These are phyloP conservation scores for Pachypeltis micranthus DNA, from an alignment of 1,140 invertebrate species.

Conservation along the genomic window DNA sequence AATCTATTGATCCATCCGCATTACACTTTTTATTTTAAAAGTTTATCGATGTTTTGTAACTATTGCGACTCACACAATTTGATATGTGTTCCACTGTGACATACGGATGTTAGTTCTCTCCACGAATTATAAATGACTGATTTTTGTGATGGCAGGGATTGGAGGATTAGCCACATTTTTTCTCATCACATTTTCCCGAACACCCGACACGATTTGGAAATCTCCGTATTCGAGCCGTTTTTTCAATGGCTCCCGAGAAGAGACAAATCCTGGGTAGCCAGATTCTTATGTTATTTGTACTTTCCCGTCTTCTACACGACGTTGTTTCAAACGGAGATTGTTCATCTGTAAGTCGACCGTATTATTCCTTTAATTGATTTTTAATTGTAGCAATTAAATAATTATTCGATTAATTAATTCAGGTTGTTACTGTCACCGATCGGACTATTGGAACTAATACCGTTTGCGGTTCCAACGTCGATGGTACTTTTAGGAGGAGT, in stretches of 20 bases:
- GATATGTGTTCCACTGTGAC: too few relatives aligned
- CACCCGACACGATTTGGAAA: slow-evolving; percentile 61
- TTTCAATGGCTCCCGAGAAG: slow-evolving; percentile 49
- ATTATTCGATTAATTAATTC: slow-evolving; percentile 2
- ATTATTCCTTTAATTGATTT: too few relatives aligned
- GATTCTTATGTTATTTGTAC: too few relatives aligned
- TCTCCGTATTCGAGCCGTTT: slow-evolving; percentile 56
- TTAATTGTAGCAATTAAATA: too few relatives aligned
- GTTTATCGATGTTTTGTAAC: too few relatives aligned
- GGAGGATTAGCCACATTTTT: slow-evolving; percentile 61
- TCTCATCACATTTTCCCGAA: slow-evolving; percentile 75
- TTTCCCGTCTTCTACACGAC: too few relatives aligned
- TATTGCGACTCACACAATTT: too few relatives aligned
- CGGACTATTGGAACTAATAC: slow-evolving; percentile 36
- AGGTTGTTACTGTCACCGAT: slow-evolving; percentile 22
- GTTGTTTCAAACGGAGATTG: too few relatives aligned
- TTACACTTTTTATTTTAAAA: too few relatives aligned
- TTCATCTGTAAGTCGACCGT: too few relatives aligned
- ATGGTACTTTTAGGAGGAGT: slow-evolving; percentile 38
- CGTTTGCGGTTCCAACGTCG: slow-evolving; percentile 39
- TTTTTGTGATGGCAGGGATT: slow-evolving; percentile 41
- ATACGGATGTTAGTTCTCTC: too few relatives aligned
- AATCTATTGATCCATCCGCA: too few relatives aligned
- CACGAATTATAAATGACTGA: slow-evolving; percentile 10
- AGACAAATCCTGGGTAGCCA: slow-evolving; percentile 34